Percentiles rank a stretch among this genome's conserved stretches.
These are phyloP conservation scores for Lepidochitona cinerea DNA, from an alignment of 2,888 invertebrate species.

Conservation along the genomic window DNA sequence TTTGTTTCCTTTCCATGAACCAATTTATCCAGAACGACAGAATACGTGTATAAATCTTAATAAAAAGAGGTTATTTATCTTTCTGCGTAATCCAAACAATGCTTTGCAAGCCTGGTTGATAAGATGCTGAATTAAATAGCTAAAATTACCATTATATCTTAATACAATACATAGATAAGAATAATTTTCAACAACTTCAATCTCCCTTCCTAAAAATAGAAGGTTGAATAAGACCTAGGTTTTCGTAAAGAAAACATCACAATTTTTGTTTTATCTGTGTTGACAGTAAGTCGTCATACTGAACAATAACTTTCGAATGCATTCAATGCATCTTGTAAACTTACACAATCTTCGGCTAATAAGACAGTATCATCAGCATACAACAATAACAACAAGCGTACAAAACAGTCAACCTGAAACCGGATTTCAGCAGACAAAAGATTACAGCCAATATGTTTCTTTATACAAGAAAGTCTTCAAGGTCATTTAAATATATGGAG, in stretches of 20 bases:
- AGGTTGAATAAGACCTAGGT: conserved; percentile 2
- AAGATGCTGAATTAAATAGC: neutral
- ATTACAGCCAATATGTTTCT: neutral
- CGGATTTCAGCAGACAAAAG: neutral
- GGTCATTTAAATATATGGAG: neutral
- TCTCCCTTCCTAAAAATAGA: neutral
- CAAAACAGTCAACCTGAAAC: neutral
- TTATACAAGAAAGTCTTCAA: neutral
- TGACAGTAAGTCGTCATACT: conserved; percentile 9
- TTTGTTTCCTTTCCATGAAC: too few species aligned
- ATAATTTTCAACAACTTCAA: conserved; percentile 19
- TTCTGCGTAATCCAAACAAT: neutral
- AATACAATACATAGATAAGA: conserved; percentile 18
- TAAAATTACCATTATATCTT: conserved; percentile 13
- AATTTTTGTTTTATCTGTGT: conserved; percentile 12
- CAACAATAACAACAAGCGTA: conserved; percentile 2
- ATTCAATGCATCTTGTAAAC: conserved; percentile 11
- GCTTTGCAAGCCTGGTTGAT: neutral
- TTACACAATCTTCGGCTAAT: neutral
- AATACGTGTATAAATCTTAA: too few species aligned
- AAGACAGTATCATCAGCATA: conserved; percentile 9
- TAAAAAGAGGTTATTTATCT: neutral
- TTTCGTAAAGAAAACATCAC: conserved; percentile 14
- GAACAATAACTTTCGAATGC: conserved; percentile 4
- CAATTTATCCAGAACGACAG: too few species aligned